Evolutionary conservation across 2,888 invertebrate genomes (phyloP), one percentile per base, ranked within the genome.

Genomic region (Malachius bipustulatus): DNA sequence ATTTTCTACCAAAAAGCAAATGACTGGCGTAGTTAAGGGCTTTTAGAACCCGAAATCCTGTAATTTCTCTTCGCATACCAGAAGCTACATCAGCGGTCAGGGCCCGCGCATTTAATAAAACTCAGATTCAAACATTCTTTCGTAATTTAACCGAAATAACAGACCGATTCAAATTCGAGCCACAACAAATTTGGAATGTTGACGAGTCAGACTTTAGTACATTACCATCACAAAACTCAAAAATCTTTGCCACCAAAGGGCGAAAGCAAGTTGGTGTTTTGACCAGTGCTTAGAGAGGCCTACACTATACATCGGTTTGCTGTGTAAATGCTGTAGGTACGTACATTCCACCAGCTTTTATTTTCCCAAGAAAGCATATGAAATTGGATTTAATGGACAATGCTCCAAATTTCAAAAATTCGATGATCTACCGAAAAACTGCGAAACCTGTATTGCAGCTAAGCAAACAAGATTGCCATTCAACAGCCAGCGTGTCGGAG

Each of bases 61-160:
- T 6, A 11, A 30, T 6, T n/a, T 11, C 9, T 12, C 13, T 3
- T 30, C 13, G 38, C n/a, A 30, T n/a, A 6, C 24, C 38, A 11
- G 34, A 38, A 27, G 12, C 38, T 4, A 35, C 35, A 2, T 30
- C 14, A 4, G 13, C 14, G 14, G 31, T 16, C 2, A 35, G 35
- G 15, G 35, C 38, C n/a, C 9, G n/a, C 4, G 30, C 14, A 9
- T 38, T 38, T 14, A 38, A 38, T 19, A 35, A 24, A 14, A 13
- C 15, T 8, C 31, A 34, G 26, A 14, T 38, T 11, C 19, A 30
- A n/a, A 2, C 4, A 9, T 38, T 28, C 27, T 38, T 31, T 34
- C 15, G 29, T 6, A 4, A 8, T 1, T 10, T 37, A 3, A 9
- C n/a, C 4, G 12, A 9, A 14, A 8, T 19, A 12, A 16, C 24